A percentile compares a stretch with the other conserved stretches of the same genome.
Evolutionary conservation across 1,140 invertebrate genomes (phyloP).

Genomic region (Pentalonia nigronervosa): DNA sequence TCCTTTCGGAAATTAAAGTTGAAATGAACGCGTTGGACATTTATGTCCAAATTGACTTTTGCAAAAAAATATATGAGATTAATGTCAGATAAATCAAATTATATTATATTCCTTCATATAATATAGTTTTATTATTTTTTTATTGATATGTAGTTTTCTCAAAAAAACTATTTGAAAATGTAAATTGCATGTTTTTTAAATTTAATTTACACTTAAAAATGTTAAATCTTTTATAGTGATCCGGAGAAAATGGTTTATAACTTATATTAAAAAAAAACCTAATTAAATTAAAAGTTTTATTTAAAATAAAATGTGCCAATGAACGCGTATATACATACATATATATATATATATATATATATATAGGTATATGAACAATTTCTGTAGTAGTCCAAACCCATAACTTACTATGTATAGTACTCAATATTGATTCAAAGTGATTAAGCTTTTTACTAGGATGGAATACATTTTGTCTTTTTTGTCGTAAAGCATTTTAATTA

Average conservation of each 20-base stretch:
- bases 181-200: not conserved
- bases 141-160: not conserved
- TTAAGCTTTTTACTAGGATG: constrained; percentile 12
- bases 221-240: not conserved
- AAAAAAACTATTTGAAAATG: not conserved
- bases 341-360: too few species aligned
- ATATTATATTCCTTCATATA: not conserved
- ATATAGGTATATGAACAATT: not conserved
- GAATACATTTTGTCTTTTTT: not conserved
- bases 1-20: constrained; percentile 19
- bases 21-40: not conserved
- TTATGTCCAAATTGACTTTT: not conserved
- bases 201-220: not conserved
- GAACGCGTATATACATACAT: not conserved
- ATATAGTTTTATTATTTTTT: not conserved
- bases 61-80: not conserved
- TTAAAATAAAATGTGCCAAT: not conserved
- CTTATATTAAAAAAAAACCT: not conserved
- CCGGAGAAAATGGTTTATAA: not conserved
- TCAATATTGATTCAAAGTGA: not conserved
- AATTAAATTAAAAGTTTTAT: not conserved
- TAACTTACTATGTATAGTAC: not conserved
- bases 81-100: not conserved
- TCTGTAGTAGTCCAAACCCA: not conserved
- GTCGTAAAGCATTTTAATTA: constrained; percentile 19